Evolutionary conservation across 2,888 invertebrate species (phyloP), one percentile per base, ranked within the genome.

Genomic region (Eupithecia subfuscata): DNA sequence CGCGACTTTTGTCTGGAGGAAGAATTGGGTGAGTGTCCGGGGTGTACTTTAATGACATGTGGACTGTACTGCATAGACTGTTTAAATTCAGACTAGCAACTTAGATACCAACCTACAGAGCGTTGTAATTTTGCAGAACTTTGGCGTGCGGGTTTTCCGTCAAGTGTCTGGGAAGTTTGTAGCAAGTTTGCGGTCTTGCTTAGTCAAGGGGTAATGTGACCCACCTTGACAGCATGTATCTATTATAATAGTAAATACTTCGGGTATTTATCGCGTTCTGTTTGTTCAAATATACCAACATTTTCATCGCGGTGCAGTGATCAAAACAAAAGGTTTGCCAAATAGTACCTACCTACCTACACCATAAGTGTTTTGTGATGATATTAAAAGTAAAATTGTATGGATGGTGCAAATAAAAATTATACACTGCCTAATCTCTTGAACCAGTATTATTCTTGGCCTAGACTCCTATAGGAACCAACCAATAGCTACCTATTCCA

Each of bases 101-200:
- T 4, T 7, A 37, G 18, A 8, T 45, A 16, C 16, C 48, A 48
- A 52, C 52, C 9, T 22, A n/a, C n/a, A 65, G 37, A 37, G 11
- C 16, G n/a, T 64, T 34, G 30, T 64, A 40, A 37, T n/a, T 65
- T 56, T n/a, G 22, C 37, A 37, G 37, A 34, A n/a, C 65, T 65
- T 65, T 34, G 69, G 22, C 71, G 65, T 78, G 64, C 70, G 30
- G 40, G 8, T 34, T 56, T 65, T 64, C 56, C 71, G 70, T 85
- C 84, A 82, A 84, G 82, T 80, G 90, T 91, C 90, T 91, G 90
- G 86, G 86, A 90, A 91, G 88, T 91, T 91, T 76, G 73, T 34
- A 73, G 82, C 83, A 84, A 79, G 79, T 73, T 75, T 77, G 75
- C 71, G 82, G 84, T 84, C 83, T 85, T 82, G 83, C 81, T 48